Evolutionary conservation across 2,797 vertebrate species (phyloP), one percentile per base, ranked within the genome.

Genomic region (Gallinago solitaria): DNA sequence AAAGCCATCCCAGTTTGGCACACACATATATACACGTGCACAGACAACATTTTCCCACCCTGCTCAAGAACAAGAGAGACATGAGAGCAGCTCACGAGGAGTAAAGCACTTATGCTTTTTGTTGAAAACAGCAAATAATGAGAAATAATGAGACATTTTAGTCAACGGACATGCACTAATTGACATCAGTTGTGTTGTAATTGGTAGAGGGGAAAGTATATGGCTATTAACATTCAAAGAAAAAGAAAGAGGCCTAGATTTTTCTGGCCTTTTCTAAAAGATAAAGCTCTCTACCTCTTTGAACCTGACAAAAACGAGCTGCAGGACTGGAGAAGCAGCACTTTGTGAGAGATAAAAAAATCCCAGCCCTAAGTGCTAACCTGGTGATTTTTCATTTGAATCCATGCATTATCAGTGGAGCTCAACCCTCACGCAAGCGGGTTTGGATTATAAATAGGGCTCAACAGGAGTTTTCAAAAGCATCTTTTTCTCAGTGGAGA

Each of bases 371-470:
- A 19, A 87, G 59, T 32, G 45, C 41, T 45, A 54, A 16, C 67
- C 28, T 25, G 73, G 68, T 28, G 85, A 47, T 65, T 89, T 89
- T 75, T 87, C 47, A 51, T 77, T 47, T 78, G 60, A 77, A 67
- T 85, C 27, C 1, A 6, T 50, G 68, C 1, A 0, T 59, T 53
- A 30, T 47, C 85, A 32, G 13, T 2, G 60, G 37, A 87, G 74
- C 33, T 50, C 41, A 57, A 45, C 65, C 47, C 37, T 61, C 27
- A 16, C 6, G 11, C 35, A 33, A 37, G 64, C 37, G 57, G 63
- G 37, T 64, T 32, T 53, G 78, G 70, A 14, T 65, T 77, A 74
- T 39, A 88, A 96, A 94, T 23, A 77, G 76, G 73, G n/a, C 90
- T 80, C 87, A 10, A n/a, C 6, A 0, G 83, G 79, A 93, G 79